Conservation (phyloP, 2,797 vertebrate genomes). For the Borostomias antarcticus region DNA sequence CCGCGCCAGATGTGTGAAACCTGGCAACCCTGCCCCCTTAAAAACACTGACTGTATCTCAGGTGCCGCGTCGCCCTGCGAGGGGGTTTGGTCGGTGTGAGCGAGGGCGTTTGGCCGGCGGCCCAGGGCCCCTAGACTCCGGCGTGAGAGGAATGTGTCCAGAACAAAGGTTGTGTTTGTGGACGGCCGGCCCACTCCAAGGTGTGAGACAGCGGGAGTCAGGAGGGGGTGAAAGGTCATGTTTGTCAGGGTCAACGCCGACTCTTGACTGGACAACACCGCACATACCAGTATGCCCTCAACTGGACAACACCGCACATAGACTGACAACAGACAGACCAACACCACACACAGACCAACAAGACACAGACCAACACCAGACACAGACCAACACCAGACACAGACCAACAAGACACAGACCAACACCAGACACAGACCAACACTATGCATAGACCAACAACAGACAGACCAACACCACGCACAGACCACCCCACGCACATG, state of each 20-base stretch:
- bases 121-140: background rate
- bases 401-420: background rate
- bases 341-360: no score
- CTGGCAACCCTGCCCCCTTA: no score
- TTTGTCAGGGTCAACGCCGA: no score
- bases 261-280: no score
- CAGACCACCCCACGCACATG: background rate
- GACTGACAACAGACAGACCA: no score
- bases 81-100: background rate
- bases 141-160: conserved; percentile 3
- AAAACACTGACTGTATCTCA: background rate
- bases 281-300: no score
- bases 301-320: no score
- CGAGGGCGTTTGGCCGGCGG: background rate
- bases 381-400: background rate
- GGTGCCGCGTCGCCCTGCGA: background rate
- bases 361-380: no score
- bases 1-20: no score
- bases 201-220: conserved; percentile 3
- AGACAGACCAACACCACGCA: background rate
- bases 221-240: conserved; percentile 6
- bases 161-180: conserved; percentile 12
- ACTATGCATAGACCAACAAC: background rate
- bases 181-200: background rate
- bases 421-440: background rate